These are phyloP conservation scores for Chiroxiphia lanceolata DNA, from an alignment of 2,797 vertebrate genomes.

Conservation along the genomic window DNA sequence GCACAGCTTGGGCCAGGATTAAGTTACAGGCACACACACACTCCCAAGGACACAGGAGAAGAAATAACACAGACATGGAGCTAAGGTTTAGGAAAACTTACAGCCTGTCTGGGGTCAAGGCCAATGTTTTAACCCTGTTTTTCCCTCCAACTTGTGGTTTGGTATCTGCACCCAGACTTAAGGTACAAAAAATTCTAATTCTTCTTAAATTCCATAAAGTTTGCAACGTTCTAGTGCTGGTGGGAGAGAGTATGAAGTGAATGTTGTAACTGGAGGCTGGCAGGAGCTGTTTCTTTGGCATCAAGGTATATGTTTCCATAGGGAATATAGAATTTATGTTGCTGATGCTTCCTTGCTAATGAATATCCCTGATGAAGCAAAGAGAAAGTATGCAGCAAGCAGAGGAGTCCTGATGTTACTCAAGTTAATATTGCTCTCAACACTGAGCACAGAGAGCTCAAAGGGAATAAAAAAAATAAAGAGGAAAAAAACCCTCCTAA, in stretches of 20 bases:
- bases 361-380: neutral
- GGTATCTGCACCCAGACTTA: neutral
- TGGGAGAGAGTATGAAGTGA: neutral
- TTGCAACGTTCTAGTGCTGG: neutral
- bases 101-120: neutral
- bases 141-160: neutral
- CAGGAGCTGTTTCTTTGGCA: neutral
- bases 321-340: fast-evolving
- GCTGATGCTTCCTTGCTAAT: neutral
- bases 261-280: neutral
- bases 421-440: neutral
- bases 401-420: neutral
- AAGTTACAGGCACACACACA: slow-evolving; percentile 20
- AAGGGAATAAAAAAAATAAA: neutral
- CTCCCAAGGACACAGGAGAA: neutral
- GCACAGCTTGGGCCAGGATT: neutral
- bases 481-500: fast-evolving
- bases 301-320: neutral
- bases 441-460: neutral
- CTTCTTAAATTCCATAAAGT: neutral
- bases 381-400: neutral
- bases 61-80: neutral
- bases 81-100: neutral
- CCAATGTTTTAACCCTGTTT: neutral
- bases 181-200: neutral